Evolutionary conservation across 2,113 vertebrate genomes (phyloP), one percentile per base, ranked within the genome.

Genomic region (Mobula birostris): DNA sequence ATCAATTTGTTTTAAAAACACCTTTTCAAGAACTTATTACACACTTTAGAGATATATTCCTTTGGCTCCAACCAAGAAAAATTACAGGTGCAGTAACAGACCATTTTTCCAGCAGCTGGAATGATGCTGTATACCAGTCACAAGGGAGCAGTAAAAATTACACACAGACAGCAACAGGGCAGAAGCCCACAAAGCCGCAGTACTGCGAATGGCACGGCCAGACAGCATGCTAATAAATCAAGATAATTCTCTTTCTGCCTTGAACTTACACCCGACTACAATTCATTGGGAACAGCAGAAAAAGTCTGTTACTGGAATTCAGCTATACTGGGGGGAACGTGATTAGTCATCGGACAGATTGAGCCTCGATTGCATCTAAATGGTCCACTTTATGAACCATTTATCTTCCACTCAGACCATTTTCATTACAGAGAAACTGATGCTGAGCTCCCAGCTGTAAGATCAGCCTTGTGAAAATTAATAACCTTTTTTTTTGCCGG

Each of bases 331-430:
- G 96, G 97, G 56, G 97, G 97, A 97, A 96, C 95, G 96, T 97
- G 98, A 98, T 98, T 98, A 98, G 98, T 99, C 98, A 98, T 96
- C 97, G 98, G 98, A 97, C 98, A 98, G 98, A 99, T 98, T 98
- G 98, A 98, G 97, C 97, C 97, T 97, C 97, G 97, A 97, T 98
- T 98, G 98, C 98, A 98, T 99, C 98, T 98, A 99, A 99, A 99
- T 98, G 98, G 97, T 98, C 97, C 97, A 98, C 98, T 99, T 99
- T 98, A 99, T 98, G 97, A 98, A 98, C 97, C 98, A 99, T 99
- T 99, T 98, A 99, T 99, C 98, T 99, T 99, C 97, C 95, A 97
- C 98, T 98, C 96, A 96, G 97, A 98, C 98, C 98, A 98, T 99
- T 99, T 99, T 99, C 98, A 99, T 99, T 99, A 98, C 98, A 97